Conservation (phyloP, 64 coral and sea anemone species). For the Orbicella faveolata region DNA sequence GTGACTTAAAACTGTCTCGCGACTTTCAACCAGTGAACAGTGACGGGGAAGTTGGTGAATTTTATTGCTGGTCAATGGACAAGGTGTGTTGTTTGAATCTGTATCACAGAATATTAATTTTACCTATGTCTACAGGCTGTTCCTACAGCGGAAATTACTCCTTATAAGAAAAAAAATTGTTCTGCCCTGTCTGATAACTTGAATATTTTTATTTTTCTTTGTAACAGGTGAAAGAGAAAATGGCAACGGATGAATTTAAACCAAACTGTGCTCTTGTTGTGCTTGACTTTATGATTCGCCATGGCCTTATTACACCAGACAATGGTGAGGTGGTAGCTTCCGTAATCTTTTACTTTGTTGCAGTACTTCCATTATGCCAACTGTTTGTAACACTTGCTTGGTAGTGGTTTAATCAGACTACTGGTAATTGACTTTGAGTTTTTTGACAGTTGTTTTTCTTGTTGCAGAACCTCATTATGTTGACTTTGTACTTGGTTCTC, state of each 20-base stretch:
- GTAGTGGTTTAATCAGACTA: not conserved
- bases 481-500: constrained; percentile 25
- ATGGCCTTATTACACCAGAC: constrained; percentile 76
- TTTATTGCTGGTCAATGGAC: constrained; percentile 90
- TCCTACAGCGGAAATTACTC: too few relatives aligned
- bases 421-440: not conserved
- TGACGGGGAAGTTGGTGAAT: constrained; percentile 97
- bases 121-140: too few relatives aligned
- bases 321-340: constrained; percentile 41
- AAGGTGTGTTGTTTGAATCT: constrained; percentile 32
- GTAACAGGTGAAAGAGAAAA: constrained; percentile 82
- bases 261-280: constrained; percentile 85
- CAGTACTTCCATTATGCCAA: too few relatives aligned
- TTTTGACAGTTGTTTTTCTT: not conserved
- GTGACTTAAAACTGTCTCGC: constrained; percentile 74
- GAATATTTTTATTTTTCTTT: not conserved
- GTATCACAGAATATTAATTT: too few relatives aligned
- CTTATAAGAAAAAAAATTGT: too few relatives aligned
- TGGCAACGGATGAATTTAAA: constrained; percentile 86
- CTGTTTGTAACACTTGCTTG: not conserved
- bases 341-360: too few relatives aligned
- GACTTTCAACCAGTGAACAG: constrained; percentile 75
- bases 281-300: constrained; percentile 93
- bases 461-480: constrained; percentile 39
- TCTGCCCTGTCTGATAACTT: too few relatives aligned